Evolutionary conservation across 2,797 vertebrate genomes (phyloP).

Genomic region (Emys orbicularis): DNA sequence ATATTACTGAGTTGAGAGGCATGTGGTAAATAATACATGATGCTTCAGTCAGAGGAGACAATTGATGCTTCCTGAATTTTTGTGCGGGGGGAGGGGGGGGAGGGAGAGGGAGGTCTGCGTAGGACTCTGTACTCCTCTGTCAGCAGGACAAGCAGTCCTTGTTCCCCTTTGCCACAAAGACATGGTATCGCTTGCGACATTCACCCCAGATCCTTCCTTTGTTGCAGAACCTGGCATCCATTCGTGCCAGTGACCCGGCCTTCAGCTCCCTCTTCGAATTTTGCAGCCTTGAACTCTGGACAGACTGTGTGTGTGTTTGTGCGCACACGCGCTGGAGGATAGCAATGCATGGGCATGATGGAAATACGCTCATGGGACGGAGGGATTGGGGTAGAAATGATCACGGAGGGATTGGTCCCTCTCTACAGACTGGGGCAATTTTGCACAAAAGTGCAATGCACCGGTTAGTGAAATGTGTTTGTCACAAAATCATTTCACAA

Average conservation of each 20-base stretch:
- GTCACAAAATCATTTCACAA: neutral
- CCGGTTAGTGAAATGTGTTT: neutral
- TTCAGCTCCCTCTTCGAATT: rapidly evolving
- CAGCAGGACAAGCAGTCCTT: neutral
- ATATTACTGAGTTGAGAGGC: rapidly evolving
- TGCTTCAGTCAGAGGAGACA: neutral
- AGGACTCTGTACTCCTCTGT: neutral
- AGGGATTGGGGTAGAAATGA: neutral
- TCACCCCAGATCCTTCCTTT: neutral
- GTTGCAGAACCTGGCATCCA: neutral
- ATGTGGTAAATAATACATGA: neutral
- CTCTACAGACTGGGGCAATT: too few relatives aligned
- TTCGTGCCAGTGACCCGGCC: rapidly evolving
- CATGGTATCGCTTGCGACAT: neutral
- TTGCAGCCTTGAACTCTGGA: neutral
- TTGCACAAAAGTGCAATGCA: too few relatives aligned
- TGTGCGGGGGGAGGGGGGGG: neutral
- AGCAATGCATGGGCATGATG: too few relatives aligned
- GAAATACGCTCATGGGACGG: too few relatives aligned
- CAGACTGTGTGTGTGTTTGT: neutral
- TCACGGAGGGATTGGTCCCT: too few relatives aligned
- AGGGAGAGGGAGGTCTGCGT: too few relatives aligned
- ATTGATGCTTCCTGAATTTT: neutral
- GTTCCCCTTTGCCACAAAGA: neutral
- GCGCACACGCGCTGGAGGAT: too few relatives aligned